Conservation (phyloP, 1,140 invertebrate genomes). For the Paraescarpia echinospica region DNA sequence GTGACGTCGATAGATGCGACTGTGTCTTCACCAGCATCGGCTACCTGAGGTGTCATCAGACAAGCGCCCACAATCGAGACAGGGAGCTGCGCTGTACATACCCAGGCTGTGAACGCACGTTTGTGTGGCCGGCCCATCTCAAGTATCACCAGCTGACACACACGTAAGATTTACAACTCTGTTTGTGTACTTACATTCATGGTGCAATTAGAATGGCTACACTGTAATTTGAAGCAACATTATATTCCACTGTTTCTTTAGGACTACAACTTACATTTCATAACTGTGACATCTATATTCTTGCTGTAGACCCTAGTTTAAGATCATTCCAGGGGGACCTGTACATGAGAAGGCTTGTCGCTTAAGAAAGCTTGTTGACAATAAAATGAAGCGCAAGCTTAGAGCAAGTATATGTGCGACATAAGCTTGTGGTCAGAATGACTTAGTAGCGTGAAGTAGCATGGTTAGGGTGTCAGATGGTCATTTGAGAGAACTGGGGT, state of each 20-base stretch:
- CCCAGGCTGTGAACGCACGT: conserved; percentile 41
- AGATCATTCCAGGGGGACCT: too few species aligned
- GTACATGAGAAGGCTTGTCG: too few species aligned
- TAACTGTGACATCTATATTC: background rate
- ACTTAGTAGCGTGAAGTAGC: too few species aligned
- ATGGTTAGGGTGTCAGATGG: too few species aligned
- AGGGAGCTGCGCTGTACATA: conserved; percentile 36
- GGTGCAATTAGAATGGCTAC: background rate
- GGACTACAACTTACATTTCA: background rate
- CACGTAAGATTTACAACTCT: conserved; percentile 35
- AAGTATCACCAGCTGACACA: conserved; percentile 50
- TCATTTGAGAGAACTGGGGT: too few species aligned
- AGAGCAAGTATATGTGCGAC: too few species aligned
- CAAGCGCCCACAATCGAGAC: conserved; percentile 22
- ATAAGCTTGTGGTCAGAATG: too few species aligned
- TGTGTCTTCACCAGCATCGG: conserved; percentile 25
- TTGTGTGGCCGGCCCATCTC: conserved; percentile 46
- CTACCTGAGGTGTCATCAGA: background rate
- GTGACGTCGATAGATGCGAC: conserved; percentile 35
- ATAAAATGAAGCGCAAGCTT: background rate
- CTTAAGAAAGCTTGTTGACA: too few species aligned
- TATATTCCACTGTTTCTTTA: too few species aligned
- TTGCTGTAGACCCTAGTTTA: background rate
- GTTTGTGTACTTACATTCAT: background rate
- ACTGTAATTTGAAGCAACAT: conserved; percentile 9